Percentiles rank a stretch among this genome's conserved stretches.
Conservation (phyloP, 2,113 vertebrate species). For the Muscicapa adusta region DNA sequence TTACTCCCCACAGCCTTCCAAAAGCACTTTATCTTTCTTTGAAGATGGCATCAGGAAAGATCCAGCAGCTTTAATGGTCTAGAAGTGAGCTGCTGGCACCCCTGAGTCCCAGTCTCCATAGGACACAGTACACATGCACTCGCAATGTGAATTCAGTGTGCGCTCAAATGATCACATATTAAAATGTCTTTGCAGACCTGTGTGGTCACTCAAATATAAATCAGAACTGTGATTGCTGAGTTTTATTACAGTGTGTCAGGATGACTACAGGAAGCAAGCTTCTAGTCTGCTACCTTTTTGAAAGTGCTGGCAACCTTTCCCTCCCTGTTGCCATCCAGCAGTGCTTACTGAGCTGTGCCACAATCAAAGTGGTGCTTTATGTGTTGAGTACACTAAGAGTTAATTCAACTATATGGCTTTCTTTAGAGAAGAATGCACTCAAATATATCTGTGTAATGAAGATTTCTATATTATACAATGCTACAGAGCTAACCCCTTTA, state of each 20-base stretch:
- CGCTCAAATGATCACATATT: neutral
- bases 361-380: neutral
- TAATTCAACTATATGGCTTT: neutral
- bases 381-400: neutral
- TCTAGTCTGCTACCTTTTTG: neutral
- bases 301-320: neutral
- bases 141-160: neutral
- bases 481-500: neutral
- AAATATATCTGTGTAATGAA: neutral
- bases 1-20: slow-evolving; percentile 11
- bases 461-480: slow-evolving; percentile 1
- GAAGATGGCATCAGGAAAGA: slow-evolving; percentile 10
- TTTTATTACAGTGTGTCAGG: neutral
- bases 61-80: slow-evolving; percentile 14
- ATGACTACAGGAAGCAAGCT: neutral
- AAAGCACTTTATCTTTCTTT: slow-evolving; percentile 26
- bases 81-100: neutral
- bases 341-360: neutral
- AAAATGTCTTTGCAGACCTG: neutral
- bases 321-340: neutral
- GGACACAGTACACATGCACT: neutral
- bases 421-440: neutral
- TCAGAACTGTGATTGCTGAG: neutral
- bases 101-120: neutral
- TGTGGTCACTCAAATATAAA: slow-evolving; percentile 9